phyloP scores from a whole-genome alignment of 2,888 invertebrate genomes.

The Campoletis raptor region DNA sequence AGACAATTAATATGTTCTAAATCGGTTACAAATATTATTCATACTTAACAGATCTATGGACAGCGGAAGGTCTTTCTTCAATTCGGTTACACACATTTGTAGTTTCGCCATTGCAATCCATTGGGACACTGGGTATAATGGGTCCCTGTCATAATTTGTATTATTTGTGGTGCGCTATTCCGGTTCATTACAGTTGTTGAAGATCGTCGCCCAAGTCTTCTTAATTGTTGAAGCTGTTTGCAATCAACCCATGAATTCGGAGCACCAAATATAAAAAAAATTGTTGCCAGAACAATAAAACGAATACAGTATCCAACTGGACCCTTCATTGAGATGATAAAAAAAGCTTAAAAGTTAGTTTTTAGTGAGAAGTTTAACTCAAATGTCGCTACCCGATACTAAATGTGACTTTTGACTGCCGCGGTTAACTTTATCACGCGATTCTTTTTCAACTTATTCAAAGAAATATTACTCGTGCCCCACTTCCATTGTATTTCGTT shows the following conservation, averaged over 20 bases:
- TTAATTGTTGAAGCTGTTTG: background rate
- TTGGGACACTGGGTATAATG: too few relatives aligned
- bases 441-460: too few relatives aligned
- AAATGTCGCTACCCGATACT: background rate
- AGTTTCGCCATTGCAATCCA: too few relatives aligned
- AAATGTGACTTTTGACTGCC: background rate
- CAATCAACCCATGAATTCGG: background rate
- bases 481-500: background rate
- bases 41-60: background rate
- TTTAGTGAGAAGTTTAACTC: background rate
- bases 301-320: background rate
- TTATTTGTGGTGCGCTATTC: background rate
- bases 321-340: background rate
- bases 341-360: background rate
- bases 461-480: background rate
- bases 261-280: background rate
- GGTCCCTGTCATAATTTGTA: background rate
- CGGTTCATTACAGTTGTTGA: background rate
- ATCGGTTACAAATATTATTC: background rate
- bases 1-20: background rate
- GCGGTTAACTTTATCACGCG: background rate
- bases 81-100: background rate
- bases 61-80: too few relatives aligned
- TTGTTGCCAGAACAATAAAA: background rate
- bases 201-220: background rate